Evolutionary conservation across 2,888 invertebrate genomes (phyloP).

Genomic region (Podotricha telesiphe): DNA sequence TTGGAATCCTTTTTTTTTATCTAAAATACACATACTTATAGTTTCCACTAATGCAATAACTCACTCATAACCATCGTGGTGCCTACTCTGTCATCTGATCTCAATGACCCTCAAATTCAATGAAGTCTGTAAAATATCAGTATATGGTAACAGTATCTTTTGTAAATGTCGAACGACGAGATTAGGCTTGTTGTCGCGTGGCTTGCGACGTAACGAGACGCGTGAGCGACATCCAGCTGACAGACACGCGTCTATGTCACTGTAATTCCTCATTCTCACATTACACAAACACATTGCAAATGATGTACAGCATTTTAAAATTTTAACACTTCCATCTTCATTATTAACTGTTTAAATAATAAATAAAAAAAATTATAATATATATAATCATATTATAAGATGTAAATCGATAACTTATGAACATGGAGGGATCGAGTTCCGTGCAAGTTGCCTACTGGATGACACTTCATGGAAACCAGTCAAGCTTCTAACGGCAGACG

Average conservation of each 20-base stretch:
- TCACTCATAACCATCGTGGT: background rate
- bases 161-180: slow-evolving; percentile 46
- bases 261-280: slow-evolving; percentile 47
- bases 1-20: too few relatives aligned
- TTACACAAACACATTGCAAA: slow-evolving; percentile 26
- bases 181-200: slow-evolving; percentile 52
- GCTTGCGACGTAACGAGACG: slow-evolving; percentile 76
- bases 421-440: slow-evolving; percentile 57
- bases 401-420: slow-evolving; percentile 52
- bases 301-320: background rate
- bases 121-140: background rate
- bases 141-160: slow-evolving; percentile 23
- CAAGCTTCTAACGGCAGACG: slow-evolving; percentile 53
- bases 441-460: slow-evolving; percentile 59
- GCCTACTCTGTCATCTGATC: background rate
- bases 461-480: slow-evolving; percentile 69
- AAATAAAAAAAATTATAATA: slow-evolving; percentile 21
- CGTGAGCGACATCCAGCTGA: slow-evolving; percentile 70
- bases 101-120: background rate
- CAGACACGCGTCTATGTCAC: slow-evolving; percentile 61
- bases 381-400: slow-evolving; percentile 46
- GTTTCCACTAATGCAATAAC: too few relatives aligned
- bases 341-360: background rate
- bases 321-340: background rate
- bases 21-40: too few relatives aligned